These are phyloP conservation scores for Sparidentex hasta DNA, from an alignment of 2,797 vertebrate species.

Conservation along the genomic window DNA sequence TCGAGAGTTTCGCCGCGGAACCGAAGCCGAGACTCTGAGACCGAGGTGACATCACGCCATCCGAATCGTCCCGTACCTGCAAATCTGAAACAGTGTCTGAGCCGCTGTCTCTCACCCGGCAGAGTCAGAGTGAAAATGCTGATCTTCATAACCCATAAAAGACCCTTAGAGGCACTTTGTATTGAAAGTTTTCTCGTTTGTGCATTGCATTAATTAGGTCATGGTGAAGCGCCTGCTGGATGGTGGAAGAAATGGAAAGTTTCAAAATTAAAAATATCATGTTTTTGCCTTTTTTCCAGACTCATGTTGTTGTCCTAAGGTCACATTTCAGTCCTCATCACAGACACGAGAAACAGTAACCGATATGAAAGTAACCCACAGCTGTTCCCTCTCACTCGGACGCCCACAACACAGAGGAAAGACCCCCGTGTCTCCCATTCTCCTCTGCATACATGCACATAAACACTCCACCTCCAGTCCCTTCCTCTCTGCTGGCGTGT, in stretches of 20 bases:
- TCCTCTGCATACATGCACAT: slow-evolving; percentile 8
- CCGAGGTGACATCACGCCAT: slow-evolving; percentile 21
- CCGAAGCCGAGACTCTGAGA: background rate
- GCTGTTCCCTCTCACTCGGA: slow-evolving; percentile 29
- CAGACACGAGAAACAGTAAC: slow-evolving; percentile 16
- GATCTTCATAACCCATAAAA: background rate
- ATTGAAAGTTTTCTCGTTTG: background rate
- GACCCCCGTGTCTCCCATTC: background rate
- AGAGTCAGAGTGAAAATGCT: background rate
- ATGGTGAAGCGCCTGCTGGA: no score
- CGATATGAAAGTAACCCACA: slow-evolving; percentile 53
- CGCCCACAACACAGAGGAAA: slow-evolving; percentile 16
- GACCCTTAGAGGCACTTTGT: background rate
- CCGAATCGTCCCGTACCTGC: background rate
- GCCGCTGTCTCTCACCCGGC: background rate
- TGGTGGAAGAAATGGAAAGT: no score
- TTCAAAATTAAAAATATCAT: no score
- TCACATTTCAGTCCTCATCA: slow-evolving; percentile 20
- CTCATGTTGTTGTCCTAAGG: background rate
- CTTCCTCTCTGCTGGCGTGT: slow-evolving; percentile 27
- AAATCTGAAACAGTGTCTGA: slow-evolving; percentile 7
- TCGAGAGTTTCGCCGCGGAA: background rate
- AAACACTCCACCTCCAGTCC: slow-evolving; percentile 38
- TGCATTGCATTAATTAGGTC: no score
- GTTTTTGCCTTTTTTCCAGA: background rate